Base-by-base conservation (phyloP, 2,888 invertebrate genomes). In the Charanyca ferruginea region DNA sequence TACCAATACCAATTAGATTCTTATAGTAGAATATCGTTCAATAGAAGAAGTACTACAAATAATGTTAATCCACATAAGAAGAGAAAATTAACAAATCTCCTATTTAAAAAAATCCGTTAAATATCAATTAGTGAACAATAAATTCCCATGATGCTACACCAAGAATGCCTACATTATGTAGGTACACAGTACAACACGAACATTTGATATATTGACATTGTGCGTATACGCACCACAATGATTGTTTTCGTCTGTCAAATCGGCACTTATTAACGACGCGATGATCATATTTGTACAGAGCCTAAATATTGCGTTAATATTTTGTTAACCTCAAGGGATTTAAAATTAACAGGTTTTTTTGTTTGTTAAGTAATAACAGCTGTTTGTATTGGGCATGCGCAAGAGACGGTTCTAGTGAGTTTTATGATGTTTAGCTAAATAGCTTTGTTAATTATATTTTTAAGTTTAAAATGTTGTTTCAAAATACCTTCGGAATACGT, bases 291-390 rank as follows among this genome's bases (percentile, higher is more conserved):
- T 93, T 92, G 87, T 88, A 86, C 82, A 86, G 77, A 83, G 87
- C 89, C 90, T 89, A 92, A 93, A 90, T 92, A 93, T 94, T 93
- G 91, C 93, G 93, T 84, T 87, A 87, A 87, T 94, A 90, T 94
- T 94, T 87, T 93, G 87, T 94, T 94, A 94, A 94, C 94, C 94
- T 94, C 93, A 92, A 91, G 91, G 89, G 91, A 93, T 91, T 91
- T 77, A 64, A 83, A 67, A 80, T 75, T 77, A 81, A 93, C 93
- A 90, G 93, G 94, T 94, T 94, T 91, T 89, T 84, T 76, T 94
- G 88, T 94, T 94, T 94, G 92, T 88, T 81, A 85, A 93, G 93
- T 90, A 91, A 93, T 94, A 91, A 89, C 91, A 93, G 76, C 85
- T 93, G 92, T 93, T 91, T 90, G 89, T 83, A 86, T 89, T 83